A percentile compares a stretch with the other conserved stretches of the same genome.
Evolutionary conservation across 2,797 vertebrate genomes (phyloP).

Genomic region (Cetoscarus ocellatus): DNA sequence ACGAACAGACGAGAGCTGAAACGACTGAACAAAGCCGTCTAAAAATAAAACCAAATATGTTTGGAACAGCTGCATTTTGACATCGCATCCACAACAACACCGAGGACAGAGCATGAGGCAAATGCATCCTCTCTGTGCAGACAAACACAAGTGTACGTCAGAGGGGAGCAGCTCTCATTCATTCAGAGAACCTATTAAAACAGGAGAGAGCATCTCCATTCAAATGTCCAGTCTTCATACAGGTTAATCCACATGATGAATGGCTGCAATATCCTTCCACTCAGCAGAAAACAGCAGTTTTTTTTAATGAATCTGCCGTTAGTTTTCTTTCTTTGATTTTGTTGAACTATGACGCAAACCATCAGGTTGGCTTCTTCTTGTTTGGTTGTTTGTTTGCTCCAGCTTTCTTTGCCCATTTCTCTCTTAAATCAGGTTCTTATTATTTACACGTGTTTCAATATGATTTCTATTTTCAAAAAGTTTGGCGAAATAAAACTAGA

Average conservation of each 20-base stretch:
- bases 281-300: not conserved
- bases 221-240: not conserved
- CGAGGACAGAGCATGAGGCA: not conserved
- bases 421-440: no score
- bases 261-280: not conserved
- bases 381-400: no score
- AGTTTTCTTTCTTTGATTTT: not conserved
- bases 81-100: not conserved
- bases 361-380: not conserved
- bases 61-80: slow-evolving; percentile 12
- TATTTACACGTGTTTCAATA: no score
- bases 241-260: not conserved
- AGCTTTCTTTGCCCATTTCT: not conserved
- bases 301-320: not conserved
- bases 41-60: slow-evolving; percentile 5
- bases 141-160: not conserved
- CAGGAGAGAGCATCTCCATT: not conserved
- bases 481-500: no score
- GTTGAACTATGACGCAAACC: not conserved
- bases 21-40: slow-evolving; percentile 7
- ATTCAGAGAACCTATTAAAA: not conserved
- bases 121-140: no score
- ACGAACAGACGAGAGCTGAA: slow-evolving; percentile 4
- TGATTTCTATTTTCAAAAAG: no score
- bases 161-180: not conserved